Evolutionary conservation across 2,888 invertebrate genomes (phyloP), one percentile per base, ranked within the genome.

Genomic region (Caenorhabditis angaria): DNA sequence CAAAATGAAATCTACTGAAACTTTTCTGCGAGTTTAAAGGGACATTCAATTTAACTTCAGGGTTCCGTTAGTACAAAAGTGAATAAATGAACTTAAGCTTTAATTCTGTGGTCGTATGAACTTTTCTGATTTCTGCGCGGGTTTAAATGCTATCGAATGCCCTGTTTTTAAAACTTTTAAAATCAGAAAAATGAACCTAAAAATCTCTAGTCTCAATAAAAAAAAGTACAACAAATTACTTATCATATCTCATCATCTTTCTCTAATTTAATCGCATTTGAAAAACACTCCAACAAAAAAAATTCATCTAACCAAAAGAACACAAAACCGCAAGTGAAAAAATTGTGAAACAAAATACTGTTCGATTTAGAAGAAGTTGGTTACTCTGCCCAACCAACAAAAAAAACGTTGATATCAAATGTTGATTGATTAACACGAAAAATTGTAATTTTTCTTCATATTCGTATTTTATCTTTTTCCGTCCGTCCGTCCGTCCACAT

Each of bases 341-440:
- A 41, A 6, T 8, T 32, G 32, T 32, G 14, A 6, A 41, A 41
- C 41, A 41, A 41, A 41, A 41, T 18, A 41, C 41, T 41, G 41
- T 41, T 41, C 41, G 41, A 12, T 41, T 14, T 41, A 41, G 41
- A 10, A n/a, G n/a, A n/a, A n/a, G n/a, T n/a, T n/a, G 14, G 41
- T 41, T 41, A 41, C 41, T 41, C 18, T 41, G 10, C 41, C 41
- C 41, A n/a, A n/a, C n/a, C 41, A 12, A 14, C 41, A 41, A 41
- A 41, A 41, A 41, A 6, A 41, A n/a, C n/a, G n/a, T n/a, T 41
- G 41, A 41, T 41, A 41, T 41, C 41, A 41, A 41, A 41, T 41
- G 41, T 41, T 41, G 41, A 41, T 41, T 41, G 41, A 41, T 41
- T 41, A 41, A 41, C 41, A 41, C 5, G 41, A 41, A 41, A 41